Evolutionary conservation across 2,888 invertebrate species (phyloP), one percentile per base, ranked within the genome.

Genomic region (Tiphia femorata): DNA sequence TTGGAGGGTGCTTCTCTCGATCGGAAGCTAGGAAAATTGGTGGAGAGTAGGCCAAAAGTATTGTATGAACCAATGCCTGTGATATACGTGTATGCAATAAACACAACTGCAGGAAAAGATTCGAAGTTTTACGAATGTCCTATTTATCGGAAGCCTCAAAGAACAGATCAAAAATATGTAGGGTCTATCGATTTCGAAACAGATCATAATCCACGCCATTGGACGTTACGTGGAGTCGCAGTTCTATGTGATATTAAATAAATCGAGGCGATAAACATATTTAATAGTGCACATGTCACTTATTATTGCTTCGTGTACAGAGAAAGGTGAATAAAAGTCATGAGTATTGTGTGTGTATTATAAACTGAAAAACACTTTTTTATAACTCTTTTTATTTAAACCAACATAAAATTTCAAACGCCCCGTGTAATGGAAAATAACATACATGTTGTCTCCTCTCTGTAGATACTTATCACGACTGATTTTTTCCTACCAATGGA

Each of bases 1-100:
- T 86, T 98, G 30, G 98, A 98, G 88, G 98, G 96, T 83, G 96
- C 96, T 1, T 93, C 94, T 0, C 86, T 97, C 76, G 97, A 98
- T 82, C 87, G 95, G 49, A 91, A 93, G 79, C 89, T 91, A 5
- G 93, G 95, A 19, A 95, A 95, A 84, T 87, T 98, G 42, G 92
- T 96, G 30, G 97, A 98, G 84, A 96, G 97, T 42, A 94, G 93
- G 83, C 89, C 96, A 3, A 98, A 98, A 85, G 91, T 94, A 3
- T 86, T 98, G 3, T 97, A 96, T 81, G 97, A 97, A 79, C 94
- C 94, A 80, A 94, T 98, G 94, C 97, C 98, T 0, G 94, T 98
- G 4, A 95, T 97, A 72, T 97, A 97, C 81, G 95, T 98, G 72
- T 97, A 95, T 78, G 96, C 97, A 1, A 95, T 96, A 73, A 95